These are phyloP conservation scores for Drosophila paulistorum DNA, from an alignment of 1,140 invertebrate species.

Conservation along the genomic window DNA sequence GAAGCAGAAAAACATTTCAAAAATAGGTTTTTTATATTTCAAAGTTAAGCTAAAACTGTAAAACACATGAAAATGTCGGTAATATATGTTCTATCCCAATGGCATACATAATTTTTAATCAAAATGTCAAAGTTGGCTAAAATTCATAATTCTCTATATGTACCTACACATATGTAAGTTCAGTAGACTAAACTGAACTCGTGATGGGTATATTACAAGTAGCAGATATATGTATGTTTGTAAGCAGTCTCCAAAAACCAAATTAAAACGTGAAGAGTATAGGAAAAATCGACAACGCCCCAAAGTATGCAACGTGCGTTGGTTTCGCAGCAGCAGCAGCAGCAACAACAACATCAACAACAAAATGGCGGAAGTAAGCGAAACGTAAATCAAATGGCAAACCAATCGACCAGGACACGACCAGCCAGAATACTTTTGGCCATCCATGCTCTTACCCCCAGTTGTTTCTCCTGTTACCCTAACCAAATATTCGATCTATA, in stretches of 20 bases:
- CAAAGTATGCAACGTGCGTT: constrained; percentile 18
- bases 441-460: background rate
- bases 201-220: too few species aligned
- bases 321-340: constrained; percentile 8
- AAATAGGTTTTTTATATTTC: too few species aligned
- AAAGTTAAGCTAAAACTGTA: too few species aligned
- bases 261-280: background rate
- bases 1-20: too few species aligned
- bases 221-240: too few species aligned
- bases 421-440: constrained; percentile 6
- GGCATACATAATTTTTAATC: too few species aligned
- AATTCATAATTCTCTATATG: too few species aligned
- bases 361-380: constrained; percentile 51
- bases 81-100: too few species aligned
- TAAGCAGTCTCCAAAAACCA: background rate
- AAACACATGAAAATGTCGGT: too few species aligned
- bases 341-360: constrained; percentile 13
- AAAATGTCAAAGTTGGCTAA: too few species aligned
- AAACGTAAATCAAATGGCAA: constrained; percentile 63
- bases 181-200: too few species aligned
- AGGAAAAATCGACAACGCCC: background rate
- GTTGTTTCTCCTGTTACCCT: constrained; percentile 6
- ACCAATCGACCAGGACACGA: constrained; percentile 43
- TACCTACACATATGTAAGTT: too few species aligned
- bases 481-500: constrained; percentile 76